Conservation (phyloP, 2,113 vertebrate species). For the Dasypus novemcinctus region DNA sequence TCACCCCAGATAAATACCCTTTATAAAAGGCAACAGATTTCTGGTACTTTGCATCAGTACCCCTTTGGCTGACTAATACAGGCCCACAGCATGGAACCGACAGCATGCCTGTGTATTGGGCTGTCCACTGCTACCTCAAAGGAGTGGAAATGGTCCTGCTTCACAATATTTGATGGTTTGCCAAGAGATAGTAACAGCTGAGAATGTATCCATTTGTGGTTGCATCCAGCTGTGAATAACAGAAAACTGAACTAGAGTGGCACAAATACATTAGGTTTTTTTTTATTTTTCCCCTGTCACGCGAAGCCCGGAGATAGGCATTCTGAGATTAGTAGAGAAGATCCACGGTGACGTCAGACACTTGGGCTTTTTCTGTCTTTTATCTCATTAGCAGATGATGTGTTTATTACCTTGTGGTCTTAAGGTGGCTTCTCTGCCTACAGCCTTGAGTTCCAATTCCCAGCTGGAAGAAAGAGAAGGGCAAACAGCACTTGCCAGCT, state of each 20-base stretch:
- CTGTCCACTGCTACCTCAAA: neutral
- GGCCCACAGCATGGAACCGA: rapidly evolving
- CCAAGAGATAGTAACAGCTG: neutral
- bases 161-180: neutral
- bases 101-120: too few relatives aligned
- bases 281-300: neutral
- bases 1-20: too few relatives aligned
- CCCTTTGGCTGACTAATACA: too few relatives aligned
- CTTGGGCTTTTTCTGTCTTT: neutral
- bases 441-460: too few relatives aligned
- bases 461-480: neutral
- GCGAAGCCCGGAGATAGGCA: neutral
- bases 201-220: neutral
- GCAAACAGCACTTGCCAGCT: neutral
- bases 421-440: neutral
- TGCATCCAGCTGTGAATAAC: neutral
- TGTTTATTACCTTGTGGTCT: neutral
- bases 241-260: neutral
- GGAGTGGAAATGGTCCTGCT: neutral
- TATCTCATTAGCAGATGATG: too few relatives aligned
- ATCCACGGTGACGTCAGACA: neutral
- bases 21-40: too few relatives aligned
- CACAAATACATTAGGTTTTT: neutral
- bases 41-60: too few relatives aligned
- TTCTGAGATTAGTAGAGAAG: neutral